Percentiles rank a stretch among this genome's conserved stretches.
These are phyloP conservation scores for Catajapyx aquilonaris DNA, from an alignment of 1,140 invertebrate genomes.

Conservation along the genomic window DNA sequence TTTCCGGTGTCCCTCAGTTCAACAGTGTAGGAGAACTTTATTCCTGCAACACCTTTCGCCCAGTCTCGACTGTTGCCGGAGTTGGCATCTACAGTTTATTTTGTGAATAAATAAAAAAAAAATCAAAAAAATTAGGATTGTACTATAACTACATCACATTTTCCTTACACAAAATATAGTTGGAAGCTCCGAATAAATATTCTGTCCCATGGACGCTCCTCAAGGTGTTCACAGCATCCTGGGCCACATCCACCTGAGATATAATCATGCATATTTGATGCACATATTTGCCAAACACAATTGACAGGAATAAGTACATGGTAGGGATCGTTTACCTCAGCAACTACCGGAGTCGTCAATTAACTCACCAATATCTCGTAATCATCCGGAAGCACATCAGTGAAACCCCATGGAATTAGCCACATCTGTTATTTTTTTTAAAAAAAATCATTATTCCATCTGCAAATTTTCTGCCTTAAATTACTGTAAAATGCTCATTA, in stretches of 20 bases:
- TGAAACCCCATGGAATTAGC: background rate
- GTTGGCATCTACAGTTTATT: too few species aligned
- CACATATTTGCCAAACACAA: background rate
- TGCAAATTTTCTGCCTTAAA: background rate
- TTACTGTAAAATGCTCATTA: background rate
- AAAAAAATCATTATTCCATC: background rate
- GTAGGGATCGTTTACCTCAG: background rate
- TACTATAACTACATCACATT: background rate
- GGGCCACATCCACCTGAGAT: background rate
- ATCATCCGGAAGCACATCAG: background rate
- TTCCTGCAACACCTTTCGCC: constrained; percentile 27
- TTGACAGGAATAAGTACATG: background rate
- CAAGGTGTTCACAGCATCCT: background rate
- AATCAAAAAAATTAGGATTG: background rate
- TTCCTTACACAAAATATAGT: background rate
- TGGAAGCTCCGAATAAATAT: background rate
- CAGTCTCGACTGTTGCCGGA: constrained; percentile 27
- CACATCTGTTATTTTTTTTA: background rate
- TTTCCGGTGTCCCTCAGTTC: constrained; percentile 57
- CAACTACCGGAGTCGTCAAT: background rate
- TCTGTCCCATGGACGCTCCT: background rate
- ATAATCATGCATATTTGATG: background rate
- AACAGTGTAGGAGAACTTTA: constrained; percentile 30
- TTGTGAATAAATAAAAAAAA: background rate
- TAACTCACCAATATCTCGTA: background rate